phyloP scores from a whole-genome alignment of 2,113 vertebrate species.

The Paedocypris sp. region DNA sequence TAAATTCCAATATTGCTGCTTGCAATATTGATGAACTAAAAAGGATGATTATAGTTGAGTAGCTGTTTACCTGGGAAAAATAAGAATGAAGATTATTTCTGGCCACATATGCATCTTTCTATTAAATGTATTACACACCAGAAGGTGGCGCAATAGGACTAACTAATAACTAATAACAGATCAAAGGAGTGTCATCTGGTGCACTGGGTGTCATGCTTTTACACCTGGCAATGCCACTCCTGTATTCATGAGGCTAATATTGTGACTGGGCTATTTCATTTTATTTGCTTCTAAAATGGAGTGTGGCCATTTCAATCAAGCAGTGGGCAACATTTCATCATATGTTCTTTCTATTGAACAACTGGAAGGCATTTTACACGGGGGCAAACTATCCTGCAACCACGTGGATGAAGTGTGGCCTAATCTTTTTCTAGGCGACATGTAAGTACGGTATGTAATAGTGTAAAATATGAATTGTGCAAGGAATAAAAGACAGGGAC shows the following conservation, averaged over 20 bases:
- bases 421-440: constrained; percentile 80
- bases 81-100: no score
- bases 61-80: no score
- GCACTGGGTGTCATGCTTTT: neutral
- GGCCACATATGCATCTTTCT: no score
- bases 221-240: constrained; percentile 35
- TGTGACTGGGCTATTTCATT: neutral
- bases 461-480: no score
- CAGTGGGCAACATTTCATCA: neutral
- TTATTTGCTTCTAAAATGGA: neutral
- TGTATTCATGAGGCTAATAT: neutral
- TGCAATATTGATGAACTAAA: no score
- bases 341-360: constrained; percentile 55
- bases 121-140: no score
- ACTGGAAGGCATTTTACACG: constrained; percentile 70
- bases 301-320: neutral
- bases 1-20: no score
- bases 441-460: no score
- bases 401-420: constrained; percentile 87
- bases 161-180: no score
- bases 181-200: constrained; percentile 28
- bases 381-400: constrained; percentile 64
- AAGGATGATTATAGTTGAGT: no score
- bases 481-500: no score
- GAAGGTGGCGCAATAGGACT: no score